A percentile compares a stretch with the other conserved stretches of the same genome.
Conservation (phyloP, 2,797 vertebrate species). For the Neosilurus mollespiculum region DNA sequence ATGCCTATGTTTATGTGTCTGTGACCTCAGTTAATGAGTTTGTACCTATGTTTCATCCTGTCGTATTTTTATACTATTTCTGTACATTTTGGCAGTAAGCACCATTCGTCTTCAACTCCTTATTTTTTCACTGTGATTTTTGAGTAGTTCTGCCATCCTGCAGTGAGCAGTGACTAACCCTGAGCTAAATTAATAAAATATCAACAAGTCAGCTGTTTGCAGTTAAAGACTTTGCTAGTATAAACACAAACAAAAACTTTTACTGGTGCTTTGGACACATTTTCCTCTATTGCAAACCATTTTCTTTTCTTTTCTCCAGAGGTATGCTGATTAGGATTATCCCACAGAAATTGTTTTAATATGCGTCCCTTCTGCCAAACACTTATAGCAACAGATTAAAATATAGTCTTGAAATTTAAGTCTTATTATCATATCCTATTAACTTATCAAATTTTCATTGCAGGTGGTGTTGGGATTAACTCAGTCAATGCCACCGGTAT, state of each 20-base stretch:
- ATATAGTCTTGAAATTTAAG: slow-evolving; percentile 8
- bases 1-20: neutral
- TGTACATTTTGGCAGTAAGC: neutral
- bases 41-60: neutral
- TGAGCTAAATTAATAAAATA: neutral
- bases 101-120: neutral
- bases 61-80: slow-evolving; percentile 8
- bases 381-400: slow-evolving; percentile 28
- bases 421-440: neutral
- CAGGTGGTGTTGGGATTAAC: slow-evolving; percentile 2
- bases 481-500: neutral
- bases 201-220: neutral
- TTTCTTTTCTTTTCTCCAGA: neutral
- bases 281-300: neutral
- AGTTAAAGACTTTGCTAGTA: neutral
- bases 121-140: neutral
- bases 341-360: neutral
- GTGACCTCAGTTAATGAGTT: neutral
- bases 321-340: neutral
- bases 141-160: neutral
- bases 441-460: neutral
- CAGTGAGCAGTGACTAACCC: neutral
- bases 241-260: neutral
- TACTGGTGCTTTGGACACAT: neutral
- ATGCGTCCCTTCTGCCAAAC: neutral